These are phyloP conservation scores for Temnothorax nylanderi DNA, from an alignment of 1,140 invertebrate genomes.

Conservation along the genomic window DNA sequence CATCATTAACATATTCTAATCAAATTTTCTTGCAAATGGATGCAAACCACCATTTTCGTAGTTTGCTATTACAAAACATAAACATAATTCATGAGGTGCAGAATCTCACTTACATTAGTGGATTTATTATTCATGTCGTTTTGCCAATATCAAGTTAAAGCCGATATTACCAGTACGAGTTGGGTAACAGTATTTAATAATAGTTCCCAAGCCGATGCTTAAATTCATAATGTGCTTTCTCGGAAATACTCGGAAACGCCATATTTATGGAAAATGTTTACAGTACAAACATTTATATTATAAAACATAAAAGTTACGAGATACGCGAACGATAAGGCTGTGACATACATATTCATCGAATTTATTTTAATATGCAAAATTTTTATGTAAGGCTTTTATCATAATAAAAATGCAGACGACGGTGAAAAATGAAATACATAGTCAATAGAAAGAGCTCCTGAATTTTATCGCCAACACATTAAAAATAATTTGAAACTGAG, in stretches of 20 bases:
- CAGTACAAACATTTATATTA: conserved; percentile 4
- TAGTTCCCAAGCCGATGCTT: conserved; percentile 45
- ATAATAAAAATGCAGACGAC: conserved; percentile 17
- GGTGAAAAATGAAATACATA: not conserved
- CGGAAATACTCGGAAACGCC: not conserved
- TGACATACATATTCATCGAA: conserved; percentile 28
- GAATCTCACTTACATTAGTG: conserved; percentile 54
- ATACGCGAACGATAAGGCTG: not conserved
- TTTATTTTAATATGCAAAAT: conserved; percentile 37
- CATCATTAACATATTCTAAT: not conserved
- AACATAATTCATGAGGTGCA: conserved; percentile 23
- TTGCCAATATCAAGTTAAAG: conserved; percentile 54
- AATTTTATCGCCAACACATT: not conserved
- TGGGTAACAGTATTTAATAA: conserved; percentile 56
- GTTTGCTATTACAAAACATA: conserved; percentile 1
- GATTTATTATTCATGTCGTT: conserved; percentile 52
- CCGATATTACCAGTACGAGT: conserved; percentile 24
- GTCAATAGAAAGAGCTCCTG: not conserved
- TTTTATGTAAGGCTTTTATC: not conserved
- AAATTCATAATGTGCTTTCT: conserved; percentile 46
- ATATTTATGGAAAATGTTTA: conserved; percentile 27
- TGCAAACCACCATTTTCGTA: not conserved
- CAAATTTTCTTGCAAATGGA: not conserved
- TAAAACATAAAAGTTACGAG: conserved; percentile 46
- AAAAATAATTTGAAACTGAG: conserved; percentile 8